Evolutionary conservation across 2,797 vertebrate genomes (phyloP), one percentile per base, ranked within the genome.

Genomic region (Aulostomus chinensis): DNA sequence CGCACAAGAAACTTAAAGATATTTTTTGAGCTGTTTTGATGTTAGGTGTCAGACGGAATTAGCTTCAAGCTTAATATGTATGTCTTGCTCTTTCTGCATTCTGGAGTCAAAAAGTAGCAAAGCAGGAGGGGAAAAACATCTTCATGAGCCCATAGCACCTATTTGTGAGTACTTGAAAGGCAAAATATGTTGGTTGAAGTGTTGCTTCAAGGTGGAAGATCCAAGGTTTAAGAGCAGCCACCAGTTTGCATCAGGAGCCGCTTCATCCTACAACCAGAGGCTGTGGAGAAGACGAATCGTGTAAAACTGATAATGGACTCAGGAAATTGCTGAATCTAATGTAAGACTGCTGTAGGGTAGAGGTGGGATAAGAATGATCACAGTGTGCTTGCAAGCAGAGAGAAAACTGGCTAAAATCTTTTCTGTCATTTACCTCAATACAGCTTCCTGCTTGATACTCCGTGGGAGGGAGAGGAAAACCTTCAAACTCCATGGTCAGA

Each of bases 221-320:
- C 58, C 50, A 12, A 67, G 41, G 63, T 61, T 68, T 74, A 39
- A 35, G 56, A 71, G 66, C 59, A 40, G 34, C 58, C 25, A 54
- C 56, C 36, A 47, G 66, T 68, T 62, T 4, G 25, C 32, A 47
- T 31, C 13, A 36, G 70, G 55, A 75, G 69, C 47, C 62, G 59
- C 59, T 47, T 43, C 39, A 32, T 30, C 16, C 51, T 3, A 1
- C 49, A 45, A 40, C 56, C 31, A 31, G 59, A 34, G 55, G 42
- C 42, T 36, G 32, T 46, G 48, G 36, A 18, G 51, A 68, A 75
- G 76, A 80, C 81, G 74, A 84, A 81, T 78, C 56, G 67, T 68
- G 55, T 59, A 62, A 61, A 80, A 80, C 49, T 70, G 65, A 76
- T 66, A 78, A 86, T 80, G 62, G 64, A 80, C 72, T 72, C 79